phyloP scores from a whole-genome alignment of 2,113 vertebrate genomes.

The Hippocampus zosterae region DNA sequence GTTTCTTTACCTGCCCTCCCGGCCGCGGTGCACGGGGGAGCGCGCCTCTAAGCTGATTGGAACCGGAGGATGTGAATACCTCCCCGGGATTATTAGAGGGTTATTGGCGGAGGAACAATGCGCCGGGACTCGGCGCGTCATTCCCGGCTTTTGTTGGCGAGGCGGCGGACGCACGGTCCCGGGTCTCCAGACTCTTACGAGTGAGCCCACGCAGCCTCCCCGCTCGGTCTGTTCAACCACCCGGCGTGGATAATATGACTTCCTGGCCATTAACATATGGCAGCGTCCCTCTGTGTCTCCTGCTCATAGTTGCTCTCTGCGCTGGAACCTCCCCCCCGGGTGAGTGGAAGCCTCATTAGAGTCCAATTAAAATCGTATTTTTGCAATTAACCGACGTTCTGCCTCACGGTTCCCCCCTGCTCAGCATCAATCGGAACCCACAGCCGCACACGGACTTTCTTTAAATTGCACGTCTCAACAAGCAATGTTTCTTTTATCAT shows the following conservation, averaged over 20 bases:
- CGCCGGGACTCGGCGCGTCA: slow-evolving; percentile 41
- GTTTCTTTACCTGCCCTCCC: slow-evolving; percentile 50
- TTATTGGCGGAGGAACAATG: slow-evolving; percentile 54
- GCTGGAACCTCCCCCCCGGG: slow-evolving; percentile 50
- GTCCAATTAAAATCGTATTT: slow-evolving; percentile 37
- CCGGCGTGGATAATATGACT: slow-evolving; percentile 69
- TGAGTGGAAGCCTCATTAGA: slow-evolving; percentile 60
- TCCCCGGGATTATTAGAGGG: slow-evolving; percentile 65
- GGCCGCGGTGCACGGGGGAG: slow-evolving; percentile 41
- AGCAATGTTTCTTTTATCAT: background rate
- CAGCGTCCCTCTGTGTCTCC: slow-evolving; percentile 53
- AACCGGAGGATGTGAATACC: slow-evolving; percentile 54
- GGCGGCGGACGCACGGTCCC: slow-evolving; percentile 44
- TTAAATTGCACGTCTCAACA: background rate
- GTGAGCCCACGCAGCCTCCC: slow-evolving; percentile 35
- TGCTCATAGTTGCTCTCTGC: slow-evolving; percentile 44
- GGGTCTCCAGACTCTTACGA: slow-evolving; percentile 31
- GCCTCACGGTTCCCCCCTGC: slow-evolving; percentile 15
- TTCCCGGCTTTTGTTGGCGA: slow-evolving; percentile 61
- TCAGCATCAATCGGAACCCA: slow-evolving; percentile 12
- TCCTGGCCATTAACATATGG: slow-evolving; percentile 62
- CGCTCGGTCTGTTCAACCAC: slow-evolving; percentile 36
- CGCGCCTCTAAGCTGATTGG: slow-evolving; percentile 61
- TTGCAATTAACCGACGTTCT: slow-evolving; percentile 24
- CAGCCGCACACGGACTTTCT: background rate